Percentiles rank a stretch among this genome's conserved stretches.
Conservation (phyloP, 2,113 vertebrate species). For the Pogona vitticeps region DNA sequence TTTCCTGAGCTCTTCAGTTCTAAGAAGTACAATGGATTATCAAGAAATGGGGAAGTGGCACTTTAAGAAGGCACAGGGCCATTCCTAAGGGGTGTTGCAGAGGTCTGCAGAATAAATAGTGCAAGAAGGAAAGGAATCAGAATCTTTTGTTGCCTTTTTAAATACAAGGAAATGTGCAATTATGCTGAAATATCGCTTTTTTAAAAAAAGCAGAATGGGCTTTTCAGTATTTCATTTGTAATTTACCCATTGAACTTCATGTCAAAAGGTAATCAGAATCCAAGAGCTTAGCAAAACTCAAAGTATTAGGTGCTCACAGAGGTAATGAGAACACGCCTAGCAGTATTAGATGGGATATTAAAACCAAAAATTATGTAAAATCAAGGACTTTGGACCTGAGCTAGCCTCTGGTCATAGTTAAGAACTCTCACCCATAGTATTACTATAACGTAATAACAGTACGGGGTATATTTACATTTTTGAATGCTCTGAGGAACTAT, state of each 20-base stretch:
- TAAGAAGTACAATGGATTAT: background rate
- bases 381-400: background rate
- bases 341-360: background rate
- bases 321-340: background rate
- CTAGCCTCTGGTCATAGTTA: background rate
- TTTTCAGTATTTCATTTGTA: background rate
- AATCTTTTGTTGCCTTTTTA: background rate
- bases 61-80: background rate
- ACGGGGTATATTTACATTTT: background rate
- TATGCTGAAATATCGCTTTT: background rate
- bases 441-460: background rate
- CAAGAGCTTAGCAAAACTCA: conserved; percentile 2
- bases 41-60: background rate
- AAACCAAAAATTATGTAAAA: background rate
- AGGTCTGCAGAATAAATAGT: no score
- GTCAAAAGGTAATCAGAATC: background rate
- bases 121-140: background rate
- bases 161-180: background rate
- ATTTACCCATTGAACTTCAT: conserved; percentile 3
- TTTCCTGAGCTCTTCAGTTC: no score
- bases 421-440: background rate
- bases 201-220: background rate
- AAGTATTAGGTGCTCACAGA: background rate
- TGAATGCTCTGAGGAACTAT: background rate
- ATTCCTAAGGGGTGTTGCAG: background rate